Evolutionary conservation across 2,113 vertebrate genomes (phyloP).

Genomic region (Craseonycteris thonglongyai): DNA sequence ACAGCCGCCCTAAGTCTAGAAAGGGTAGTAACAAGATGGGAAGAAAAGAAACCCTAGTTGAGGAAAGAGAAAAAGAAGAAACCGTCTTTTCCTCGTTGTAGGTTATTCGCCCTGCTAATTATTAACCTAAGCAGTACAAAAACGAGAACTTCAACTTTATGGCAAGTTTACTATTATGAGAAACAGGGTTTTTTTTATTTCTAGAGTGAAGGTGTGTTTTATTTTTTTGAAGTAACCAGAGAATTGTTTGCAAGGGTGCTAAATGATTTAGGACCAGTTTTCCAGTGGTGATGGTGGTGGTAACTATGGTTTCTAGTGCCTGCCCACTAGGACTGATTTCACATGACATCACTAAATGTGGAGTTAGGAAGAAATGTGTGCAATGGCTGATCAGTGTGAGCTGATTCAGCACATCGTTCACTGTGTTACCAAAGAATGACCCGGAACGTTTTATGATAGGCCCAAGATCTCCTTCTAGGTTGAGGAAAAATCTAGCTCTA

Average conservation of each 20-base stretch:
- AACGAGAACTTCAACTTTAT: background rate
- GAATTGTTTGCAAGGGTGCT: background rate
- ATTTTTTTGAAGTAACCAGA: background rate
- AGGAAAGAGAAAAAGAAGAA: background rate
- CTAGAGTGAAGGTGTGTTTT: background rate
- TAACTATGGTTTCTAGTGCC: background rate
- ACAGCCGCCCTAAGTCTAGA: background rate
- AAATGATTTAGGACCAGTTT: background rate
- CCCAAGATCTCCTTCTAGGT: background rate
- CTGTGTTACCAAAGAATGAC: background rate
- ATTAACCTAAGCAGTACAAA: background rate
- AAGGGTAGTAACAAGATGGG: background rate
- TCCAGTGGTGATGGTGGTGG: background rate
- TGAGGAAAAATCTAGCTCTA: background rate
- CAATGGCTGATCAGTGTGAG: background rate
- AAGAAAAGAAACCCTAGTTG: background rate
- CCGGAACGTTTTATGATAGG: background rate
- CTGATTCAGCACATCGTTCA: background rate
- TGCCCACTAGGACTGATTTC: background rate
- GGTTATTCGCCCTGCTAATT: background rate
- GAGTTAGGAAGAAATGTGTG: background rate
- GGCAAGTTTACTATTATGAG: background rate
- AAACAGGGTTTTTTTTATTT: background rate
- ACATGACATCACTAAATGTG: background rate
- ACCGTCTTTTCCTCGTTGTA: background rate